These are phyloP conservation scores for Lithobates sylvaticus DNA, from an alignment of 2,797 vertebrate species.

Conservation along the genomic window DNA sequence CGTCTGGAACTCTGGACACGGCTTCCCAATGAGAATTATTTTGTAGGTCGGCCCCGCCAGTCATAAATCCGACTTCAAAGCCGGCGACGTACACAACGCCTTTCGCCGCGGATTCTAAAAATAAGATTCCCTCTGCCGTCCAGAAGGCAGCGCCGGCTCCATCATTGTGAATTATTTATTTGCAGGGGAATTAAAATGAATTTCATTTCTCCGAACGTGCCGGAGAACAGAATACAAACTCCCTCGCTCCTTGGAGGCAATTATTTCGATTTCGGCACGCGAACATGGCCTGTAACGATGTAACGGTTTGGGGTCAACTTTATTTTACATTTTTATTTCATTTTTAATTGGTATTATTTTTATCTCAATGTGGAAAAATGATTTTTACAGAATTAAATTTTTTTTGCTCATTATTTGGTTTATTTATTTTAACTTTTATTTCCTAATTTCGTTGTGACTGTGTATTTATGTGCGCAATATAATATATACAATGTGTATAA, in stretches of 20 bases:
- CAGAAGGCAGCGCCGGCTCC: background rate
- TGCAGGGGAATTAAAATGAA: conserved; percentile 4
- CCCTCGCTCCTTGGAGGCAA: too few relatives aligned
- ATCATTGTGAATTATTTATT: conserved; percentile 39
- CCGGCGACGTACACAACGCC: background rate
- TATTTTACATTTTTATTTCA: too few relatives aligned
- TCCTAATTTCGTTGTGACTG: too few relatives aligned
- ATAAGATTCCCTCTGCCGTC: background rate
- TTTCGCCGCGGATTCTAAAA: too few relatives aligned
- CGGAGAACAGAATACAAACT: background rate
- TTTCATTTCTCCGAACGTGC: background rate
- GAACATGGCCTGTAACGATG: background rate
- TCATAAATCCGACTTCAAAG: conserved; percentile 35
- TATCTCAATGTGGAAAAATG: too few relatives aligned
- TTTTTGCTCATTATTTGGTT: too few relatives aligned
- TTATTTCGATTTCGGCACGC: background rate
- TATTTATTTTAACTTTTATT: too few relatives aligned
- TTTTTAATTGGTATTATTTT: too few relatives aligned
- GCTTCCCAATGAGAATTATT: background rate
- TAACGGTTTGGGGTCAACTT: too few relatives aligned
- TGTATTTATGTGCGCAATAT: too few relatives aligned
- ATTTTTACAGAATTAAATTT: too few relatives aligned
- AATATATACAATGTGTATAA: too few relatives aligned
- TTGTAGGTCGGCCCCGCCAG: background rate
- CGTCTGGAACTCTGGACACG: background rate